Conservation (phyloP, 2,888 invertebrate species). For the Zhengitettix transpicula region DNA sequence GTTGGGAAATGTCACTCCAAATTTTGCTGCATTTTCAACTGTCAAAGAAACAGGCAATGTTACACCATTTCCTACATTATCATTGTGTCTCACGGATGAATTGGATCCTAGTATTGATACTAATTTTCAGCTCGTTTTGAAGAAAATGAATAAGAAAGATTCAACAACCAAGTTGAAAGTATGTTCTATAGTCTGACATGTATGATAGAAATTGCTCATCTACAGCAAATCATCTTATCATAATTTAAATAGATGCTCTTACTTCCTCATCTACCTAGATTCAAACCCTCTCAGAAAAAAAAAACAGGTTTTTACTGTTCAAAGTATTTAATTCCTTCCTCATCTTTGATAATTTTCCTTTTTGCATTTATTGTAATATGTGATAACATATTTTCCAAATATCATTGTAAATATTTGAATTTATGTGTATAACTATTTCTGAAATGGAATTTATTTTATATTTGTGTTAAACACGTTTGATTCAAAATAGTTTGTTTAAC, state of each 20-base stretch:
- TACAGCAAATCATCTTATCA: not conserved
- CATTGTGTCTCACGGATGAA: slow-evolving; percentile 34
- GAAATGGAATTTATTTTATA: too few species aligned
- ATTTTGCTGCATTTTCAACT: slow-evolving; percentile 47
- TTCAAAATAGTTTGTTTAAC: too few species aligned
- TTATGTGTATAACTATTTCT: not conserved
- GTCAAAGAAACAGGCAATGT: slow-evolving; percentile 42
- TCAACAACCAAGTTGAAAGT: slow-evolving; percentile 79
- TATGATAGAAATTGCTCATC: too few species aligned
- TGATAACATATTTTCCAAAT: too few species aligned
- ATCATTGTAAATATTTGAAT: too few species aligned
- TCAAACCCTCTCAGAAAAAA: too few species aligned
- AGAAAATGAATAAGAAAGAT: slow-evolving; percentile 83
- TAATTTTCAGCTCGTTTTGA: slow-evolving; percentile 60
- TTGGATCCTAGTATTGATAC: slow-evolving; percentile 47
- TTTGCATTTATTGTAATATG: too few species aligned
- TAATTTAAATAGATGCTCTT: not conserved
- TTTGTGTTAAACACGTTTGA: too few species aligned
- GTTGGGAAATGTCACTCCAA: slow-evolving; percentile 37
- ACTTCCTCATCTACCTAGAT: too few species aligned
- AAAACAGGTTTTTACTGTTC: too few species aligned
- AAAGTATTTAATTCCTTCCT: too few species aligned
- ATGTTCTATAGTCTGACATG: slow-evolving; percentile 12
- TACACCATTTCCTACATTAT: slow-evolving; percentile 35
- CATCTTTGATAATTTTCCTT: too few species aligned